Evolutionary conservation across 2,888 invertebrate species (phyloP), one percentile per base, ranked within the genome.

Genomic region (Hypercompe scribonia): DNA sequence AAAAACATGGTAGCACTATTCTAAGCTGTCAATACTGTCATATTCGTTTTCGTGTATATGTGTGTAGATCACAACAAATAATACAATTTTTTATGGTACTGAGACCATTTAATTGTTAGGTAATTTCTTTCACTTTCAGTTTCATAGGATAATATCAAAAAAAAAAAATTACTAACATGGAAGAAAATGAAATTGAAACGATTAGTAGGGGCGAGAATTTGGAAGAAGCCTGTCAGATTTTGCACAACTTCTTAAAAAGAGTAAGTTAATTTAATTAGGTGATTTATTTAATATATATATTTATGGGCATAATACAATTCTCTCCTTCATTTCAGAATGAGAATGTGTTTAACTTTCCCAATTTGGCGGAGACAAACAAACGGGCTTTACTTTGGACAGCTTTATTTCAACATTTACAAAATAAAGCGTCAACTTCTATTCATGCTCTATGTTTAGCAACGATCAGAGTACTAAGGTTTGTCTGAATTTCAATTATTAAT

Each of bases 391-490:
- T 97, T 68, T 97, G 97, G 97, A 93, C 95, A 34, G 93, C 94
- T 46, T 87, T 97, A 72, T 97, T 97, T 87, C 92, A 95, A 80
- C 94, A 96, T 82, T 91, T 97, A n/a, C 94, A 95, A 75, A 94
- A 96, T 77, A 89, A 94, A 68, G 88, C 93, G 46, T 90, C 95
- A 75, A 89, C 91, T 73, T 77, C 93, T 24, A 89, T 96, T 76
- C 96, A 97, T 86, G 90, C 93, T 64, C 87, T 96, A 71, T 97
- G 97, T 84, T 94, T 98, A 80, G 93, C 96, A 73, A 93, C 96
- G 64, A 93, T 98, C 69, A 93, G 97, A 81, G 96, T 98, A 76
- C 91, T 98, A 76, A 97, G 97, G 97, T 97, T 91, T 82, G 79
- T 50, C 31, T 33, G 0, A 5, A 50, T 67, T n/a, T 34, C 10